Evolutionary conservation across 2,797 vertebrate species (phyloP), one percentile per base, ranked within the genome.

Genomic region (Muscicapa striata): DNA sequence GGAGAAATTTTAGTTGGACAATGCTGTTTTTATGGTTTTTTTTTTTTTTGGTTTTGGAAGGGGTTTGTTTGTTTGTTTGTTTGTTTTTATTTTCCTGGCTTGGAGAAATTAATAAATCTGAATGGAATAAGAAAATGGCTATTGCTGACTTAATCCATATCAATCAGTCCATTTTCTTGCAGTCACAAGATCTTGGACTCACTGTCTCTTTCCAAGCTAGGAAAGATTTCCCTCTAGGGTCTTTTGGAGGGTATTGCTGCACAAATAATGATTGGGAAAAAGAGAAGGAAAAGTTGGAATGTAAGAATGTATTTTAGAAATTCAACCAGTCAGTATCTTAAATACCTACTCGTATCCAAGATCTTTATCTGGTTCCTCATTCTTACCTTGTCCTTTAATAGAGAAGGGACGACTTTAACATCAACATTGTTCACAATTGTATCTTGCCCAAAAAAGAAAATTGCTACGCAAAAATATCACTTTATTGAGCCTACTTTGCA

Each of bases 211-310:
- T 75, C 58, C 54, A 69, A 10, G 29, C 40, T 77, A 61, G 46
- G 27, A 79, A 89, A 94, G 51, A 91, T 95, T 96, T 92, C 81
- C 59, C 70, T 89, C 70, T 89, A 82, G 63, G 87, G 78, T 66
- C 32, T 90, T 93, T 90, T 67, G 45, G 16, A 79, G 5, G 17
- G 9, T 92, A 92, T 70, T 84, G 38, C 72, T 91, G 27, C n/a
- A 74, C 19, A 49, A 86, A 58, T 15, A 75, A 49, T 43, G 14
- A 48, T 23, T 30, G 18, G 14, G 9, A 36, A 68, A 87, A 84
- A 2, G 7, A 54, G 24, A 75, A 68, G 18, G 27, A 86, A 88
- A 54, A 40, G 4, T 6, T 73, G 55, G 43, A 88, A 84, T 17
- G 1, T 54, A 54, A 61, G 48, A 30, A 7, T 21, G 1, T 52